phyloP scores from a whole-genome alignment of 2,797 vertebrate genomes.

The Alca torda region DNA sequence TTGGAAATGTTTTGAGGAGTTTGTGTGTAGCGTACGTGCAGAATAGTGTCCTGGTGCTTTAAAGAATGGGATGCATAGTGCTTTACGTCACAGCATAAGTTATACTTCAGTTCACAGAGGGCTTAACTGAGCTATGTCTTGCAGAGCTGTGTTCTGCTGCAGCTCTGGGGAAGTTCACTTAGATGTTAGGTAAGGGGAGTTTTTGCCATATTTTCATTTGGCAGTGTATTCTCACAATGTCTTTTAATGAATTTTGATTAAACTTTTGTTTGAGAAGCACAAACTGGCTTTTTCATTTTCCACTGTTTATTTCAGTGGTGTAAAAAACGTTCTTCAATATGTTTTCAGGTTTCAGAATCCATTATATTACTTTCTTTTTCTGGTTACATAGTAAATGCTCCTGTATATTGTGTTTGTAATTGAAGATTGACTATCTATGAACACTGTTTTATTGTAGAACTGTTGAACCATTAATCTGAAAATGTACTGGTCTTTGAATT shows the following conservation, averaged over 20 bases:
- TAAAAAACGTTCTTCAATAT: background rate
- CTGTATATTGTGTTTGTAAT: background rate
- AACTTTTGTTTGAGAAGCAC: background rate
- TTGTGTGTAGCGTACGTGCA: background rate
- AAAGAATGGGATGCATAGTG: background rate
- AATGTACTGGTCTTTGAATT: background rate
- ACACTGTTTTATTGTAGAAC: background rate
- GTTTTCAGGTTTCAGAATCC: background rate
- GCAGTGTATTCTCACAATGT: background rate
- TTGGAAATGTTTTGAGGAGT: background rate
- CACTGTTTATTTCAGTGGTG: background rate
- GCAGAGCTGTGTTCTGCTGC: background rate
- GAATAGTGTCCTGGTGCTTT: background rate
- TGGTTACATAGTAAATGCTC: background rate
- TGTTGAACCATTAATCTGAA: background rate
- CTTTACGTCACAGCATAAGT: background rate
- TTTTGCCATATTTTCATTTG: background rate
- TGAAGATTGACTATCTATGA: background rate
- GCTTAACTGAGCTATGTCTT: background rate
- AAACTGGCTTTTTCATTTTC: background rate
- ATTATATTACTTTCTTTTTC: background rate
- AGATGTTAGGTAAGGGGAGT: background rate
- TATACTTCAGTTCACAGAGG: background rate
- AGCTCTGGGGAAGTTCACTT: background rate
- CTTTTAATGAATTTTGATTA: background rate